Evolutionary conservation across 2,797 vertebrate species (phyloP).

Genomic region (Clamator glandarius): DNA sequence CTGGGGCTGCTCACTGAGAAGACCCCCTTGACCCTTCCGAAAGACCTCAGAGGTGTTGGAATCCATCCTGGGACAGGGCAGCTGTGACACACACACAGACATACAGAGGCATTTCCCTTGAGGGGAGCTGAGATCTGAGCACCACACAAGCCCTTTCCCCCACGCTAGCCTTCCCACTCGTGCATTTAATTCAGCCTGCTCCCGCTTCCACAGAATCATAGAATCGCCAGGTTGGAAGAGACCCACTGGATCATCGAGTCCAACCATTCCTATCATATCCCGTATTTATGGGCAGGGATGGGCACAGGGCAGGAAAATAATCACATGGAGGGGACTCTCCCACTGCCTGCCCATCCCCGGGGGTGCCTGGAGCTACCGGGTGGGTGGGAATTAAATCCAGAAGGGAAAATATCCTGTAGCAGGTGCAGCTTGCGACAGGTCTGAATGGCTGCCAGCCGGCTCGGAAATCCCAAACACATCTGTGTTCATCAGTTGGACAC

Average conservation of each 20-base stretch:
- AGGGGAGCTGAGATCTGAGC: neutral
- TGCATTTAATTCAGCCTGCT: neutral
- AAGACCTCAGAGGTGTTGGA: neutral
- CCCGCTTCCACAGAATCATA: neutral
- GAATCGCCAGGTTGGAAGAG: no score
- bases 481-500: constrained; percentile 75
- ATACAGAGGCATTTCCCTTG: neutral
- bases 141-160: rapidly evolving
- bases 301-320: rapidly evolving
- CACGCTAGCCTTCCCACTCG: rapidly evolving
- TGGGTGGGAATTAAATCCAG: constrained; percentile 11
- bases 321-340: neutral
- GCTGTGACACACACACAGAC: neutral
- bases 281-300: neutral
- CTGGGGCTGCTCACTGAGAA: neutral
- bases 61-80: neutral
- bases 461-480: constrained; percentile 71
- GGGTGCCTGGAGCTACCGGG: neutral
- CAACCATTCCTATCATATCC: no score
- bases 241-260: no score
- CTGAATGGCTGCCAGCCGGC: constrained; percentile 70
- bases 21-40: neutral
- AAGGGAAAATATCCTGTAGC: constrained; percentile 57
- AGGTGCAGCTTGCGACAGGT: constrained; percentile 74
- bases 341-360: neutral